Evolutionary conservation across 2,113 vertebrate species (phyloP).

Genomic region (Falcunculus frontatus): DNA sequence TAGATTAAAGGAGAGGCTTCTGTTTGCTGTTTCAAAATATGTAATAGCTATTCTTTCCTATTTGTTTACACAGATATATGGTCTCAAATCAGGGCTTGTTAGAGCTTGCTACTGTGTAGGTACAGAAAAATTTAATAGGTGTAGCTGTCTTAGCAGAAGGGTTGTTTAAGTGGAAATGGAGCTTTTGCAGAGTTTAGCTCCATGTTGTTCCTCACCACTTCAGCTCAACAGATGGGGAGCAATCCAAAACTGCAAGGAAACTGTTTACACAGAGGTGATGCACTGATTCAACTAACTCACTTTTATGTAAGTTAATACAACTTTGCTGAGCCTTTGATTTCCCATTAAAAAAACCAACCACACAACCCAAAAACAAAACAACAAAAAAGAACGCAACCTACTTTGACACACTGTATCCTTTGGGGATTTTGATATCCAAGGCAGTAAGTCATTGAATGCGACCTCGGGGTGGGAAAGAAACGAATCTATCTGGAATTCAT

Average conservation of each 20-base stretch:
- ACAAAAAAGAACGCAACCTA: not conserved
- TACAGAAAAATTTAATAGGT: not conserved
- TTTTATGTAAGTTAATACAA: not conserved
- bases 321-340: not conserved
- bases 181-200: not conserved
- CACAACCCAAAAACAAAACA: not conserved
- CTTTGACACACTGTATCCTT: not conserved
- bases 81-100: not conserved
- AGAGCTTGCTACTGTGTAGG: not conserved
- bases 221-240: not conserved
- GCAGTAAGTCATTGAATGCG: not conserved
- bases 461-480: not conserved
- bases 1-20: not conserved
- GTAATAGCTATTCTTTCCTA: not conserved
- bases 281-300: not conserved
- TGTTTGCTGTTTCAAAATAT: not conserved
- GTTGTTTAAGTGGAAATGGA: not conserved
- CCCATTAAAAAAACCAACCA: not conserved
- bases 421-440: not conserved
- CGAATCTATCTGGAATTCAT: not conserved
- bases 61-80: not conserved
- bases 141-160: not conserved
- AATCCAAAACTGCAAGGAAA: not conserved
- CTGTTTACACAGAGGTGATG: not conserved
- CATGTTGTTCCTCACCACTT: not conserved